These are phyloP conservation scores for Eristalis intricaria DNA, from an alignment of 2,888 invertebrate species.

Conservation along the genomic window DNA sequence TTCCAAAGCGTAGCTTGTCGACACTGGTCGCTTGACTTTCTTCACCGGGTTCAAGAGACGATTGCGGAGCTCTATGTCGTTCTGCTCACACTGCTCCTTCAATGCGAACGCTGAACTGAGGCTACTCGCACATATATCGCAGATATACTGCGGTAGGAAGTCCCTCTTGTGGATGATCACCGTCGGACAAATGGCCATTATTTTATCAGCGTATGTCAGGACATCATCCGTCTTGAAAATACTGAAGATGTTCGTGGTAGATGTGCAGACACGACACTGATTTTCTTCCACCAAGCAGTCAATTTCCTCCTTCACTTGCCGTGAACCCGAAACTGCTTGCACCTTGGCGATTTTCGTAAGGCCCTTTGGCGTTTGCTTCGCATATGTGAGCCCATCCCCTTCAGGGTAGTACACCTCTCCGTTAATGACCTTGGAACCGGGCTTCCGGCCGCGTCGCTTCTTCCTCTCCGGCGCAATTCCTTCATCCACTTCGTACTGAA, in stretches of 20 bases:
- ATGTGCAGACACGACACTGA: constrained; percentile 80
- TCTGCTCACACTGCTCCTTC: constrained; percentile 79
- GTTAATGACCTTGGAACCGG: constrained; percentile 60
- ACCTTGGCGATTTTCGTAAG: background rate
- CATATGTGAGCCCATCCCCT: constrained; percentile 16
- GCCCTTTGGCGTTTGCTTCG: constrained; percentile 5
- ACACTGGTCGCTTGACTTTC: constrained; percentile 77
- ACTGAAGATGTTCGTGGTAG: constrained; percentile 76
- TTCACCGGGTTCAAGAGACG: constrained; percentile 80
- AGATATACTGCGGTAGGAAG: constrained; percentile 81
- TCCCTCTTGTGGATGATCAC: constrained; percentile 80
- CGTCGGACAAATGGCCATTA: constrained; percentile 80
- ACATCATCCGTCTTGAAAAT: constrained; percentile 78
- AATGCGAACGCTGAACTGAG: constrained; percentile 80
- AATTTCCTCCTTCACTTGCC: constrained; percentile 65
- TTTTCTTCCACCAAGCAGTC: constrained; percentile 77
- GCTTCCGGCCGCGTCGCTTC: constrained; percentile 61
- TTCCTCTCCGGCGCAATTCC: constrained; percentile 28
- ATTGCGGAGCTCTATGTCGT: constrained; percentile 80
- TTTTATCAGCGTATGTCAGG: constrained; percentile 79
- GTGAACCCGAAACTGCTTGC: constrained; percentile 16
- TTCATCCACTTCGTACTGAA: constrained; percentile 42
- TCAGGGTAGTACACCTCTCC: constrained; percentile 54
- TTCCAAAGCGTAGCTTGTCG: constrained; percentile 78
- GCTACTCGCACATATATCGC: constrained; percentile 79